Evolutionary conservation across 2,888 invertebrate species (phyloP), one percentile per base, ranked within the genome.

Genomic region (Rhyacophila evoluta): DNA sequence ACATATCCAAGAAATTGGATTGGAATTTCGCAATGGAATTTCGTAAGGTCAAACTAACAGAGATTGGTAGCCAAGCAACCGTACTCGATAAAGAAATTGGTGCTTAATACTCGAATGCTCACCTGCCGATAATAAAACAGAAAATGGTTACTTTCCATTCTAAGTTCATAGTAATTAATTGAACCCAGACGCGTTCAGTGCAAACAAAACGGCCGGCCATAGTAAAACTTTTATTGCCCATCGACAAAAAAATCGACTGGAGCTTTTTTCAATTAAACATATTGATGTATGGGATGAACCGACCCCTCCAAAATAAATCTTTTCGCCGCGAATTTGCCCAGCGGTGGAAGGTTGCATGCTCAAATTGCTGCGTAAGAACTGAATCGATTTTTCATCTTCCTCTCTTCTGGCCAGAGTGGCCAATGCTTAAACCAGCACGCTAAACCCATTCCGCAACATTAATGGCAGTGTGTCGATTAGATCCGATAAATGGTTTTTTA

Each of bases 261-360:
- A 36, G 36, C 70, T n/a, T 72, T 77, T 75, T 77, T 77, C 77
- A 77, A 77, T 77, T 77, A 77, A 72, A 71, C 55, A 67, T 41
- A 71, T 55, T 77, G 77, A 77, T 77, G 41, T 77, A 72, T 72
- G 29, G 77, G 67, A n/a, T 19, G 28, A 19, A 19, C 71, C 28
- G 8, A n/a, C 76, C 41, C 71, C 12, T 19, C 33, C 75, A 39
- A 37, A 8, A 70, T 75, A 69, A 75, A 75, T 75, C 75, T 75
- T 38, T 75, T 12, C 19, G 19, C 12, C 10, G 55, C 25, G 55
- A 55, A 19, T 55, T 19, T 12, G 25, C 55, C 25, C 55, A 8
- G 6, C 55, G 12, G 25, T 25, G 8, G 55, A 25, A 55, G 55
- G 55, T 55, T 55, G 10, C 55, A 19, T 55, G 55, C 15, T 10